A percentile compares a stretch with the other conserved stretches of the same genome.
These are phyloP conservation scores for Arctia plantaginis DNA, from an alignment of 2,888 invertebrate species.

Conservation along the genomic window DNA sequence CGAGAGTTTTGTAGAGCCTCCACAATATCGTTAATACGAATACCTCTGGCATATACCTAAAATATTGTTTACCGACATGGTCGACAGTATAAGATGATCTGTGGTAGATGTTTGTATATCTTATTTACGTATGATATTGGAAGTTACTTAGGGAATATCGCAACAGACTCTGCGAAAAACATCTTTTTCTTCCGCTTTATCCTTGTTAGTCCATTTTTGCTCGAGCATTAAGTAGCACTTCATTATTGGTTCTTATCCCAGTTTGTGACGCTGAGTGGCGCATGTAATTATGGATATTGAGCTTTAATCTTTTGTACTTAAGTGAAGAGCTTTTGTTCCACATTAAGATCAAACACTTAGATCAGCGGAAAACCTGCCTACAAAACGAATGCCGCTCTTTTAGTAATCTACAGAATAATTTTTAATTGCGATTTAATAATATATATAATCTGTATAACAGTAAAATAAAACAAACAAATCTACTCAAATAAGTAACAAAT, in stretches of 20 bases:
- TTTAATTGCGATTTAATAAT: constrained; percentile 19
- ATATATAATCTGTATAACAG: neutral
- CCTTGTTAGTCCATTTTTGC: constrained; percentile 25
- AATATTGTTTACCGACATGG: constrained; percentile 43
- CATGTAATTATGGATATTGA: constrained; percentile 34
- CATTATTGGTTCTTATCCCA: constrained; percentile 40
- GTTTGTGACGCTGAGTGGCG: constrained; percentile 25
- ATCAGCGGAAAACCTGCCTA: neutral
- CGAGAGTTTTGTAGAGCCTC: constrained; percentile 63
- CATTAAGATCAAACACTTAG: constrained; percentile 18
- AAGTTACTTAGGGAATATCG: constrained; percentile 33
- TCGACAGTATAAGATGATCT: constrained; percentile 32
- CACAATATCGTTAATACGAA: constrained; percentile 47
- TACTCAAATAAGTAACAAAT: constrained; percentile 47
- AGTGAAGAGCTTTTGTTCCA: constrained; percentile 9
- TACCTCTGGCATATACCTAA: constrained; percentile 35
- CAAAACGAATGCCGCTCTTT: neutral
- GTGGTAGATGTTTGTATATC: constrained; percentile 28
- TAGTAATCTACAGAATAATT: constrained; percentile 3
- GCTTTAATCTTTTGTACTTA: constrained; percentile 28
- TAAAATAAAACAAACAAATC: constrained; percentile 41
- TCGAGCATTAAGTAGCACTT: constrained; percentile 38
- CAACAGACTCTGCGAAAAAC: constrained; percentile 14
- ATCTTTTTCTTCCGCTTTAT: constrained; percentile 29
- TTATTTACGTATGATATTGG: constrained; percentile 30